These are phyloP conservation scores for Dendrocincla fuliginosa DNA, from an alignment of 2,797 vertebrate genomes.

Conservation along the genomic window DNA sequence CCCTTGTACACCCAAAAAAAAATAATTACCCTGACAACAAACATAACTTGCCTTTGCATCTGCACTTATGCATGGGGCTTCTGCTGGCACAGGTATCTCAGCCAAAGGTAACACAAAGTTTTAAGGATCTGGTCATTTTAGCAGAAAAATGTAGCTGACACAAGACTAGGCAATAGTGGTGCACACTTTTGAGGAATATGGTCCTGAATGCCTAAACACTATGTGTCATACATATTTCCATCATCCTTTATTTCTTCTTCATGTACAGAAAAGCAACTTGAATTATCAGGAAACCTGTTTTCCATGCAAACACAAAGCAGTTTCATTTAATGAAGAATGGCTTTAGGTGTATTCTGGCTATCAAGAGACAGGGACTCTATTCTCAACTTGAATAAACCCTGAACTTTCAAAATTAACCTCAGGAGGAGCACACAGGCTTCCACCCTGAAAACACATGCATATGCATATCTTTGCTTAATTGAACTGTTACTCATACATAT, in stretches of 20 bases:
- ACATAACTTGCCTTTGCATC: neutral
- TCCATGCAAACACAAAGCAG: neutral
- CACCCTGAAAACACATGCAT: neutral
- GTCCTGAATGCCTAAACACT: neutral
- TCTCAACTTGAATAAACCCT: neutral
- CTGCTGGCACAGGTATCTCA: neutral
- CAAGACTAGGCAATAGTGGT: neutral
- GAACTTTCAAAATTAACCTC: constrained; percentile 2
- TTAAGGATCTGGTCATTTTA: neutral
- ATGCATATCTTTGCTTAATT: constrained; percentile 13
- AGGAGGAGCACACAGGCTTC: neutral
- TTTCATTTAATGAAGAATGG: neutral
- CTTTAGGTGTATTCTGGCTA: neutral
- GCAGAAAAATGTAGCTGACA: neutral
- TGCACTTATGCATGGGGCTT: rapidly evolving
- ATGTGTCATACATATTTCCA: neutral
- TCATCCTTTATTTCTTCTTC: neutral
- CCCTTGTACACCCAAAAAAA: neutral
- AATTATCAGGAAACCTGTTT: neutral
- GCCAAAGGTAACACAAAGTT: neutral
- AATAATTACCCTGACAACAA: neutral
- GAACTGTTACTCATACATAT: constrained; percentile 13
- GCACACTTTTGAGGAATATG: neutral
- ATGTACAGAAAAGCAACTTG: neutral
- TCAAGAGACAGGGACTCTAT: neutral